Evolutionary conservation across 2,888 invertebrate species (phyloP).

Genomic region (Mystacides longicornis): DNA sequence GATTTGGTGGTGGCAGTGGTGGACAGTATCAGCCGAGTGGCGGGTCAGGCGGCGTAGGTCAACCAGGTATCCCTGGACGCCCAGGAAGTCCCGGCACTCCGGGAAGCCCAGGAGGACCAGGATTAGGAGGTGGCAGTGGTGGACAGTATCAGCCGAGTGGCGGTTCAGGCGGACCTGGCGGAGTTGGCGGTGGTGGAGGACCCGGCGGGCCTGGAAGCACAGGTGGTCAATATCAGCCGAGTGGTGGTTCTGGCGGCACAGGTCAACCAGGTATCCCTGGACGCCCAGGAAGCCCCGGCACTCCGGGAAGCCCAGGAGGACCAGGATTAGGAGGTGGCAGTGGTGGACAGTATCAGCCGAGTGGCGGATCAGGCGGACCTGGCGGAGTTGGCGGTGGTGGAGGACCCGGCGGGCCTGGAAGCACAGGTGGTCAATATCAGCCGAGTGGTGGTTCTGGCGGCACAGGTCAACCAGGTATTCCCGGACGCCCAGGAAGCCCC

Average conservation of each 20-base stretch:
- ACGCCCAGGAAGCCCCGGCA: constrained; percentile 30
- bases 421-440: constrained; percentile 21
- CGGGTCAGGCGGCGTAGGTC: too few species aligned
- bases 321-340: constrained; percentile 33
- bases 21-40: too few species aligned
- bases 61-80: too few species aligned
- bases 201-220: constrained; percentile 29
- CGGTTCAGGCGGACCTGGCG: too few species aligned
- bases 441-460: too few species aligned
- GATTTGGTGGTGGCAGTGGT: too few species aligned
- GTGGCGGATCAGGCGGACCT: constrained; percentile 38
- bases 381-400: constrained; percentile 31
- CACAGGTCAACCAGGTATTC: constrained; percentile 17
- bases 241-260: constrained; percentile 27
- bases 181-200: background rate
- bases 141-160: constrained; percentile 26
- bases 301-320: constrained; percentile 29
- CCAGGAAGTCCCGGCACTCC: constrained; percentile 24
- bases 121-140: constrained; percentile 27
- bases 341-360: constrained; percentile 35
- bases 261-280: constrained; percentile 19
- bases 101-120: constrained; percentile 26
- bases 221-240: too few species aligned
- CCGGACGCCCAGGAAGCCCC: constrained; percentile 11
- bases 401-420: constrained; percentile 30